A percentile compares a stretch with the other conserved stretches of the same genome.
Evolutionary conservation across 1,140 invertebrate species (phyloP).

Genomic region (Euura lappo): DNA sequence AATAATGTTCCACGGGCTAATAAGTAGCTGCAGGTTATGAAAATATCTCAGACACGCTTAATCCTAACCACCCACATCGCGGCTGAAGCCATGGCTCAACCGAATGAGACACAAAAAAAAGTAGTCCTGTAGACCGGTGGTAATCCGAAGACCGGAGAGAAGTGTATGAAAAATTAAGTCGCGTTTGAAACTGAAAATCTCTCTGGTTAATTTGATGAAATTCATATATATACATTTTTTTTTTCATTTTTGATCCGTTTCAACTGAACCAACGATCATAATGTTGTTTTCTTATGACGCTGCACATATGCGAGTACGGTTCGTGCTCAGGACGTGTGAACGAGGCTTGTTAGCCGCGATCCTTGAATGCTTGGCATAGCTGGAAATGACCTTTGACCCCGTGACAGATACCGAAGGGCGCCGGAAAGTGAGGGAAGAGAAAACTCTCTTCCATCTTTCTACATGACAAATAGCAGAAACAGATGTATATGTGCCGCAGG

Average conservation of each 20-base stretch:
- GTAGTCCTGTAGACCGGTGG: no score
- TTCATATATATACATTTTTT: no score
- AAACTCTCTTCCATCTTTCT: background rate
- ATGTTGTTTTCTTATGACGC: no score
- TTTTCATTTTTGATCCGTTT: background rate
- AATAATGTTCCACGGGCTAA: background rate
- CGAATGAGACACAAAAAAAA: no score
- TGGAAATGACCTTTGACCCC: conserved; percentile 4
- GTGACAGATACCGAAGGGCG: background rate
- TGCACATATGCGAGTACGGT: background rate
- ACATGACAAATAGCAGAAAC: conserved; percentile 1
- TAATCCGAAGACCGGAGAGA: no score
- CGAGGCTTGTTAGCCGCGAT: background rate
- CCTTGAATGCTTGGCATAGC: conserved; percentile 5
- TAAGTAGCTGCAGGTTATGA: conserved; percentile 1
- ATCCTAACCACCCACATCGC: background rate
- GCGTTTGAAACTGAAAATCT: no score
- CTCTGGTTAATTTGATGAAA: no score
- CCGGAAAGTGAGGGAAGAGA: background rate
- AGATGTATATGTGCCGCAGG: background rate
- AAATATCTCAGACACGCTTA: background rate
- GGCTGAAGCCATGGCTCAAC: background rate
- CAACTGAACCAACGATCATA: background rate
- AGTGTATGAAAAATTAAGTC: no score
- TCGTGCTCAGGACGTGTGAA: conserved; percentile 1